Evolutionary conservation across 2,888 invertebrate genomes (phyloP).

Genomic region (Coecobrya sp.): DNA sequence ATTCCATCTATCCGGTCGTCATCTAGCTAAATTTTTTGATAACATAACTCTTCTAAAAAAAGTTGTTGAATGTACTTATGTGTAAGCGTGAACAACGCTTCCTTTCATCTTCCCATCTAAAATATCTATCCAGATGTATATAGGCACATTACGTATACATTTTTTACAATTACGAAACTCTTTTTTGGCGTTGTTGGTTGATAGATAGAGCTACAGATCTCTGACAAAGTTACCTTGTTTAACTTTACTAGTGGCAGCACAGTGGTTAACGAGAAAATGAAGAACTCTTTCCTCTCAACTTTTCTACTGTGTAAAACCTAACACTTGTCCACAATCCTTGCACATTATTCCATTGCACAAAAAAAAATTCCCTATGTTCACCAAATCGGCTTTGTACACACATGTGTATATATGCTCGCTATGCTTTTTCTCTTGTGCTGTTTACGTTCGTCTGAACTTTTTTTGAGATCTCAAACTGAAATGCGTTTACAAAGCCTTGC

Average conservation of each 20-base stretch:
- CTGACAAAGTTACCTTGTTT: not conserved
- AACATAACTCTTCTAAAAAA: not conserved
- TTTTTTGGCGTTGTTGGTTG: not conserved
- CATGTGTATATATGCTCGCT: conserved; percentile 36
- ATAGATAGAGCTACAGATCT: conserved; percentile 3
- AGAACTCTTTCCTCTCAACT: conserved; percentile 56
- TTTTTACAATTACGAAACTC: not conserved
- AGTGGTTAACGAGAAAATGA: conserved; percentile 35
- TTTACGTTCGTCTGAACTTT: conserved; percentile 50
- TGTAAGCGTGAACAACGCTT: not conserved
- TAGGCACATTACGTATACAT: no score
- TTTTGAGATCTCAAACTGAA: not conserved
- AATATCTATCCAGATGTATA: not conserved
- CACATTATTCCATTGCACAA: not conserved
- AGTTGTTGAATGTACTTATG: not conserved
- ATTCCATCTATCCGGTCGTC: conserved; percentile 50
- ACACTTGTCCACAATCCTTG: not conserved
- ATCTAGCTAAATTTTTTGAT: conserved; percentile 10
- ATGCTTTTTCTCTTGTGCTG: conserved; percentile 21
- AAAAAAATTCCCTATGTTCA: conserved; percentile 71
- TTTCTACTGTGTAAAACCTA: not conserved
- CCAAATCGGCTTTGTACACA: conserved; percentile 54
- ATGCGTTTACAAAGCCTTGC: conserved; percentile 72
- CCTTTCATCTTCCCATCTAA: conserved; percentile 14
- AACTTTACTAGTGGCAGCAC: conserved; percentile 43